A percentile compares a stretch with the other conserved stretches of the same genome.
Evolutionary conservation across 2,113 vertebrate species (phyloP).

Genomic region (Todiramphus saurophagus): DNA sequence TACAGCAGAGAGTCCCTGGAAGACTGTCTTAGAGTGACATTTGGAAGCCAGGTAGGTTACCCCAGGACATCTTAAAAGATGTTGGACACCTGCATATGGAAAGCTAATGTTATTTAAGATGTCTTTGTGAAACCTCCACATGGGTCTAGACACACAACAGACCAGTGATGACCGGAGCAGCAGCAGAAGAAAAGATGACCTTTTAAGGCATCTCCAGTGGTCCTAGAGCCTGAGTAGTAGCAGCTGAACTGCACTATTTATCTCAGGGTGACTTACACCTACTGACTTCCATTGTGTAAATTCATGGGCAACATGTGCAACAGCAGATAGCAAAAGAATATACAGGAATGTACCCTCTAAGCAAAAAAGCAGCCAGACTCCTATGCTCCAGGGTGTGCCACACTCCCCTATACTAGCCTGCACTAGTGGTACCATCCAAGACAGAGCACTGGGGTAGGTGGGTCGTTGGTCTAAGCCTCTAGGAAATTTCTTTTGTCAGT

Average conservation of each 20-base stretch:
- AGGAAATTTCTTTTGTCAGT: not conserved
- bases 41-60: not conserved
- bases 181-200: not conserved
- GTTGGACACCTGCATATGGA: not conserved
- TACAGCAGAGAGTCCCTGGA: not conserved
- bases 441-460: not conserved
- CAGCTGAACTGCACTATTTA: not conserved
- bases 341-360: not conserved
- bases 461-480: not conserved
- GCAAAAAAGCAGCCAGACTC: not conserved
- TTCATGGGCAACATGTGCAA: not conserved
- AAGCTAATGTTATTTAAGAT: not conserved
- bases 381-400: rapidly evolving
- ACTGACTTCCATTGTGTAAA: not conserved
- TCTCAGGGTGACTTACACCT: not conserved
- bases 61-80: not conserved
- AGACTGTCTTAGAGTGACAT: not conserved
- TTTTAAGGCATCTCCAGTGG: not conserved
- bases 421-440: not conserved
- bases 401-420: not conserved
- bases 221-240: not conserved
- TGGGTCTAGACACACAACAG: not conserved
- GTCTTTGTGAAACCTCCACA: not conserved
- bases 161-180: not conserved
- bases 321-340: not conserved